Conservation (phyloP, 2,888 invertebrate species). For the Rugalucina vietnamica region DNA sequence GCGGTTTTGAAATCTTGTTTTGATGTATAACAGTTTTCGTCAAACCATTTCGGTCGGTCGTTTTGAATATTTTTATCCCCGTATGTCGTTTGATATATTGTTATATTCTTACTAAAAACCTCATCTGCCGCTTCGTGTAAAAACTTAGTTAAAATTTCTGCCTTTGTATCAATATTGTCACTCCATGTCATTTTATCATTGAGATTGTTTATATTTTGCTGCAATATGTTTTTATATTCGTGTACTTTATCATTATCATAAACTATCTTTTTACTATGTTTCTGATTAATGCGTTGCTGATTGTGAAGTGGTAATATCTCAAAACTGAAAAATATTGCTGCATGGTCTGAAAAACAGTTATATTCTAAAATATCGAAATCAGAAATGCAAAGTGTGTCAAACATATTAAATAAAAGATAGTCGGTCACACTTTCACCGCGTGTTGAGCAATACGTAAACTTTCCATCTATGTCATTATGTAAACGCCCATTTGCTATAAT, state of each 20-base stretch:
- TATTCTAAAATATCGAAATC: neutral
- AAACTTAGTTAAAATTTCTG: neutral
- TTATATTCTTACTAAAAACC: neutral
- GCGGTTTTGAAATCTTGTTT: slow-evolving; percentile 13
- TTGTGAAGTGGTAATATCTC: neutral
- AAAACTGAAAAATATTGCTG: neutral
- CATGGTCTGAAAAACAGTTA: neutral
- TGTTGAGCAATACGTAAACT: neutral
- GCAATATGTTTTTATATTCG: neutral
- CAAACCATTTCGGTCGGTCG: neutral
- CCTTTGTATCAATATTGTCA: neutral
- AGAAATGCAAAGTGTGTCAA: neutral
- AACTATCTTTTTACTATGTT: neutral
- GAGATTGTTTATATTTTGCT: neutral
- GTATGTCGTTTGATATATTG: neutral
- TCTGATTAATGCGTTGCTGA: neutral
- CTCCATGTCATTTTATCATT: neutral
- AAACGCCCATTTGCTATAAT: neutral
- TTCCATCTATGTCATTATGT: neutral
- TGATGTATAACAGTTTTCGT: neutral
- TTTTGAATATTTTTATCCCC: neutral
- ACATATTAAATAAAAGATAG: neutral
- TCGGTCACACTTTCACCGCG: neutral
- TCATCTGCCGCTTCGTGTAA: neutral
- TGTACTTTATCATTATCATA: neutral